Percentiles rank a stretch among this genome's conserved stretches.
phyloP scores from a whole-genome alignment of 2,888 invertebrate species.

The Rotaria magnacalcarata region DNA sequence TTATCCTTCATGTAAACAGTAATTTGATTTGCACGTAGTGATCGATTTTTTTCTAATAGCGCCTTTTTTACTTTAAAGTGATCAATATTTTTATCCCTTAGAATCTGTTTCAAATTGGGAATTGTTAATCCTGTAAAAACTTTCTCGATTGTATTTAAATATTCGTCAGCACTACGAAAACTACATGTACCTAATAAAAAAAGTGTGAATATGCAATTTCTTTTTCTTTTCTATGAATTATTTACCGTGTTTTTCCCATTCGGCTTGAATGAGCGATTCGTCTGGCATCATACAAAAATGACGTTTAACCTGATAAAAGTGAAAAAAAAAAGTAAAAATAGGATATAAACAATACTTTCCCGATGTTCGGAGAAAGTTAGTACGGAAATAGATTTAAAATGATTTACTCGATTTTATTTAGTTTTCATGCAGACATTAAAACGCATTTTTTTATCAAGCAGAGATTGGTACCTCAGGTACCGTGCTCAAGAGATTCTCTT shows the following conservation, averaged over 20 bases:
- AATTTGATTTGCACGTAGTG: neutral
- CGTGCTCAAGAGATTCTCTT: too few relatives aligned
- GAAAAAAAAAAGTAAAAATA: neutral
- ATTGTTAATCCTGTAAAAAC: neutral
- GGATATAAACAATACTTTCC: too few relatives aligned
- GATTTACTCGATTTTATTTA: too few relatives aligned
- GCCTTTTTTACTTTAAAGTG: neutral
- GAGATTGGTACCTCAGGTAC: too few relatives aligned
- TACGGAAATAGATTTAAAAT: too few relatives aligned
- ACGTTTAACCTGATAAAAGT: neutral
- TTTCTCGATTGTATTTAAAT: neutral
- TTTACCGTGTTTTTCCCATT: conserved; percentile 31
- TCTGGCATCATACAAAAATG: conserved; percentile 19
- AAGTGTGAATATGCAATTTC: too few relatives aligned
- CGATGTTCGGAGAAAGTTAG: too few relatives aligned
- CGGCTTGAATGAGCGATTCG: neutral
- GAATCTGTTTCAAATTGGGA: neutral
- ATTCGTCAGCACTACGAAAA: neutral
- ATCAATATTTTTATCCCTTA: neutral
- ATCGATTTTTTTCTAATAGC: neutral
- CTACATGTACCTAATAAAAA: neutral
- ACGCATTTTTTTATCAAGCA: too few relatives aligned
- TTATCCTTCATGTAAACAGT: neutral
- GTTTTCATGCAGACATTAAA: too few relatives aligned
- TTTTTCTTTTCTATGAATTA: neutral